Evolutionary conservation across 2,797 vertebrate species (phyloP).

Genomic region (Sciurus vulgaris): DNA sequence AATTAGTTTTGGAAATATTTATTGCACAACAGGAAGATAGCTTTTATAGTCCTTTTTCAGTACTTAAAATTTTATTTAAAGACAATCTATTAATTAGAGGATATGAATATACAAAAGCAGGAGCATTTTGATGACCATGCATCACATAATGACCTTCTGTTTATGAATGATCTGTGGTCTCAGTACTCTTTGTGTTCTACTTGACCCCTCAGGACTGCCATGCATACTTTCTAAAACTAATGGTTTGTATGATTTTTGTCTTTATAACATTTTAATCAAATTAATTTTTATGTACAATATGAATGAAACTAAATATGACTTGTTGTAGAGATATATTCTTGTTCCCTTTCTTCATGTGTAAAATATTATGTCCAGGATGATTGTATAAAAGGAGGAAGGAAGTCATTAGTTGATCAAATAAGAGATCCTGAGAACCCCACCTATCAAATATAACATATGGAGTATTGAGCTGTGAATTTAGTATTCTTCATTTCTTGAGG

Average conservation of each 20-base stretch:
- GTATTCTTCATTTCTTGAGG: conserved; percentile 17
- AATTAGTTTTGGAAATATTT: background rate
- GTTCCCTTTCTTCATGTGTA: background rate
- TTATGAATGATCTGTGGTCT: background rate
- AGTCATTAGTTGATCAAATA: background rate
- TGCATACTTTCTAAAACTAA: background rate
- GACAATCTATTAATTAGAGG: background rate
- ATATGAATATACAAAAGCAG: background rate
- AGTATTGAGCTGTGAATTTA: background rate
- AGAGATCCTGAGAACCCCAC: background rate
- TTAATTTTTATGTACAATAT: background rate
- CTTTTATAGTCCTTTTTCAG: background rate
- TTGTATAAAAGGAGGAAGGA: background rate
- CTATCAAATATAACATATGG: background rate
- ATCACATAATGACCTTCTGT: background rate
- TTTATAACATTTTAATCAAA: background rate
- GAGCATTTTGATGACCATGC: background rate
- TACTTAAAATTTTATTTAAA: background rate
- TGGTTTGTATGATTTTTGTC: background rate
- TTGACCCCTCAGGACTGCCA: background rate
- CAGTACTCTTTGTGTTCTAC: background rate
- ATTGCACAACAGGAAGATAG: background rate
- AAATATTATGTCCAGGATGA: background rate
- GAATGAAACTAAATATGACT: conserved; percentile 12
- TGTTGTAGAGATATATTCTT: background rate